Evolutionary conservation across 2,797 vertebrate genomes (phyloP).

Genomic region (Siniperca obscura): DNA sequence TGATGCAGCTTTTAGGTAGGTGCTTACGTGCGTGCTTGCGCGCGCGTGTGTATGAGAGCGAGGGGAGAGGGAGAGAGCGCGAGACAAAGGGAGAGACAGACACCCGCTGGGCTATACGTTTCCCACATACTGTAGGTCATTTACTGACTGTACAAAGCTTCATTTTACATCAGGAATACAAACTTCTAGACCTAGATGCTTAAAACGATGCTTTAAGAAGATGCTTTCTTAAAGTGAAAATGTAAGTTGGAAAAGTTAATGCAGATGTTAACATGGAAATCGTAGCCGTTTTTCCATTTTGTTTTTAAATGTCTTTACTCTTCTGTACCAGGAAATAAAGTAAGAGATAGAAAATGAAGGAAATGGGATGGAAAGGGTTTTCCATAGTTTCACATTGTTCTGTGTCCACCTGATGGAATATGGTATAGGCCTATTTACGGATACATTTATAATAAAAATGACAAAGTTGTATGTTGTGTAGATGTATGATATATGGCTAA

Average conservation of each 20-base stretch:
- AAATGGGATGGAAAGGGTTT: background rate
- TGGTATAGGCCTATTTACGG: background rate
- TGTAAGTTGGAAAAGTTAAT: background rate
- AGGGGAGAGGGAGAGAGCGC: background rate
- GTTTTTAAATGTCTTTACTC: background rate
- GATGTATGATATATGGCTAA: conserved; percentile 35
- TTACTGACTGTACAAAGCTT: background rate
- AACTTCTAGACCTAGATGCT: background rate
- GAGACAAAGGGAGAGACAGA: conserved; percentile 22
- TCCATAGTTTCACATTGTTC: background rate
- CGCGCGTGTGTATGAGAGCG: background rate
- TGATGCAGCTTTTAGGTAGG: conserved; percentile 54
- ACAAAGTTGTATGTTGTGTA: too few relatives aligned
- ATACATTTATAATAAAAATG: background rate
- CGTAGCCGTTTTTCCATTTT: background rate
- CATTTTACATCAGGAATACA: too few relatives aligned
- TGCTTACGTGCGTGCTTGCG: conserved; percentile 21
- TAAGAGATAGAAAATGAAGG: background rate
- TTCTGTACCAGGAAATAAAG: background rate
- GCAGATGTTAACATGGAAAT: background rate
- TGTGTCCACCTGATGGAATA: background rate
- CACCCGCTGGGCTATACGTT: conserved; percentile 60
- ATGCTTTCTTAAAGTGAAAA: background rate
- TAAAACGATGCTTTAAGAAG: background rate
- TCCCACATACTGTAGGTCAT: conserved; percentile 21